Evolutionary conservation across 2,113 vertebrate genomes (phyloP), one percentile per base, ranked within the genome.

Genomic region (Cololabis saira): DNA sequence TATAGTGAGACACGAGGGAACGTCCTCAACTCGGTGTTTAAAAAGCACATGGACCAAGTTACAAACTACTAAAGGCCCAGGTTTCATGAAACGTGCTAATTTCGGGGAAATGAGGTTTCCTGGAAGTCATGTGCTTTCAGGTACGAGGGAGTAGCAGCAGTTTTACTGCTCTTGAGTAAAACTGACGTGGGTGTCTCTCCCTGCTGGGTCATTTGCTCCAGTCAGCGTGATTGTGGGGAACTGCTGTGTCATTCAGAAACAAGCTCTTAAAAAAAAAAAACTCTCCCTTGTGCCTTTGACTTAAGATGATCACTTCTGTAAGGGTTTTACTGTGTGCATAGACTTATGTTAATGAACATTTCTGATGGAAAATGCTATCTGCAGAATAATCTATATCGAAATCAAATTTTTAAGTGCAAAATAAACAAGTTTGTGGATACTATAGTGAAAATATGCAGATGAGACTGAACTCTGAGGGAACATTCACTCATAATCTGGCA

Each of bases 41-140:
- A 52, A 69, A 53, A 40, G 14, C 50, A 55, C 6, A 47, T 5
- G 14, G 14, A 7, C 9, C 9, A 4, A 0, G 14, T 7, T 49
- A 21, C 10, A 47, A n/a, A n/a, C 37, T 27, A 18, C 42, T 13
- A 13, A 54, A 41, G 22, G 59, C 51, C 40, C 27, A 42, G 11
- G 53, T 59, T 74, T 49, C 37, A 48, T 68, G 43, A 77, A 62
- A 12, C 9, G 18, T 16, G 43, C 22, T 71, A 50, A 56, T 18
- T 16, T 42, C 14, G 44, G 50, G 17, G 59, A 27, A 19, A 0
- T 14, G 44, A n/a, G 15, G 45, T 74, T 92, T 89, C 90, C 82
- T 83, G 70, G 70, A 91, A 91, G 71, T 90, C 83, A 73, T 81
- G 80, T 83, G 80, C 64, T 61, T 82, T 61, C 8, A 33, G 14